Evolutionary conservation across 2,888 invertebrate species (phyloP).

Genomic region (Coleophora flavipennella): DNA sequence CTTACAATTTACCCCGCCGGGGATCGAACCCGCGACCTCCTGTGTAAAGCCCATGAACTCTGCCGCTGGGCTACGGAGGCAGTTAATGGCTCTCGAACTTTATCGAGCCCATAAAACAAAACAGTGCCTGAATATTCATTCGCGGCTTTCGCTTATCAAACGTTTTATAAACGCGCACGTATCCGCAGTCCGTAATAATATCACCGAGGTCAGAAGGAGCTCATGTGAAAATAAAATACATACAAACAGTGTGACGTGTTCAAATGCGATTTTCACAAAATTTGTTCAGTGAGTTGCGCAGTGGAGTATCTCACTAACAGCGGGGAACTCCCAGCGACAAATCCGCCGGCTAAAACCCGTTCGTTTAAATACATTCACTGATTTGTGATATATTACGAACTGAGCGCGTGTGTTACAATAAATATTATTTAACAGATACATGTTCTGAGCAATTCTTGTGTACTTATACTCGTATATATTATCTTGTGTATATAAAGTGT

Average conservation of each 20-base stretch:
- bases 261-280: constrained; percentile 39
- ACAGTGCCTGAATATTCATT: constrained; percentile 19
- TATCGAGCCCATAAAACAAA: constrained; percentile 12
- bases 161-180: constrained; percentile 19
- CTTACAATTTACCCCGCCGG: no score
- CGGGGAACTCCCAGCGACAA: constrained; percentile 13
- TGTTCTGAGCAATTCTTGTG: no score
- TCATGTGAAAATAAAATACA: constrained; percentile 35
- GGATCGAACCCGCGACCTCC: no score
- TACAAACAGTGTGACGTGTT: constrained; percentile 32
- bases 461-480: no score
- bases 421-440: no score
- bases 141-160: constrained; percentile 23
- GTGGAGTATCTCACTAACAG: constrained; percentile 29
- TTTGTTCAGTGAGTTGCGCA: constrained; percentile 43
- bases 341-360: constrained; percentile 5
- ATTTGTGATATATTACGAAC: constrained; percentile 6
- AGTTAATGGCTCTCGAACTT: not conserved
- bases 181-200: constrained; percentile 28
- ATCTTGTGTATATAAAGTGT: no score
- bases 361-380: constrained; percentile 7
- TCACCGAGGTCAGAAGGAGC: constrained; percentile 20
- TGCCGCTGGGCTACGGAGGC: no score
- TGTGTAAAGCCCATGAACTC: no score
- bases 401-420: not conserved